phyloP scores from a whole-genome alignment of 2,113 vertebrate genomes.

The Labeo rohita region DNA sequence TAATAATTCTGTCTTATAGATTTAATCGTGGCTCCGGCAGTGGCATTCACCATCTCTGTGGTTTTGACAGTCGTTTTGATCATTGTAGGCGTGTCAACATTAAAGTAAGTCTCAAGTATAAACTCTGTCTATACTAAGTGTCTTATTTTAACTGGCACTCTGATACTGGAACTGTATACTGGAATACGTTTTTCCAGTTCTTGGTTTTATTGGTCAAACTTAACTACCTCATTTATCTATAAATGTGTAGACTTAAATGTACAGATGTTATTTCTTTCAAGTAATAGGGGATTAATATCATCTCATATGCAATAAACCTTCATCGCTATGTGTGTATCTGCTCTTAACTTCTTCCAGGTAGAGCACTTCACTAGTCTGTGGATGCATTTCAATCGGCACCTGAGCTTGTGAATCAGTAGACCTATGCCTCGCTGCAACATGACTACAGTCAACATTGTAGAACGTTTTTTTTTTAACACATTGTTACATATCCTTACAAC shows the following conservation, averaged over 20 bases:
- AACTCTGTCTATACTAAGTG: not conserved
- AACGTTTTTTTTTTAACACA: too few relatives aligned
- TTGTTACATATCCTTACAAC: too few relatives aligned
- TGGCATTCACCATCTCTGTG: not conserved
- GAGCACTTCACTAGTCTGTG: not conserved
- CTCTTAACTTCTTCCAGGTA: constrained; percentile 30
- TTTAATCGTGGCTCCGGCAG: not conserved
- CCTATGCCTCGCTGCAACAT: too few relatives aligned
- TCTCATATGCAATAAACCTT: not conserved
- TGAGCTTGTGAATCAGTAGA: too few relatives aligned
- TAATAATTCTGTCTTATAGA: not conserved
- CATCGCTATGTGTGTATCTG: not conserved
- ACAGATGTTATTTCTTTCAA: too few relatives aligned
- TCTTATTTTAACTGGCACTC: not conserved
- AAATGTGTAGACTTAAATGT: too few relatives aligned
- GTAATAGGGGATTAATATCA: not conserved
- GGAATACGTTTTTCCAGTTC: not conserved
- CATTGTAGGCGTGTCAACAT: not conserved
- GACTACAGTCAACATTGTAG: too few relatives aligned
- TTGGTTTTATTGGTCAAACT: not conserved
- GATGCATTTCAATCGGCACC: too few relatives aligned
- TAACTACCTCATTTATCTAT: not conserved
- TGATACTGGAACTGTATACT: not conserved
- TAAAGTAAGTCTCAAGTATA: not conserved
- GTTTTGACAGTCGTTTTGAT: not conserved